Conservation (phyloP, 2,797 vertebrate species). For the Diceros bicornis region DNA sequence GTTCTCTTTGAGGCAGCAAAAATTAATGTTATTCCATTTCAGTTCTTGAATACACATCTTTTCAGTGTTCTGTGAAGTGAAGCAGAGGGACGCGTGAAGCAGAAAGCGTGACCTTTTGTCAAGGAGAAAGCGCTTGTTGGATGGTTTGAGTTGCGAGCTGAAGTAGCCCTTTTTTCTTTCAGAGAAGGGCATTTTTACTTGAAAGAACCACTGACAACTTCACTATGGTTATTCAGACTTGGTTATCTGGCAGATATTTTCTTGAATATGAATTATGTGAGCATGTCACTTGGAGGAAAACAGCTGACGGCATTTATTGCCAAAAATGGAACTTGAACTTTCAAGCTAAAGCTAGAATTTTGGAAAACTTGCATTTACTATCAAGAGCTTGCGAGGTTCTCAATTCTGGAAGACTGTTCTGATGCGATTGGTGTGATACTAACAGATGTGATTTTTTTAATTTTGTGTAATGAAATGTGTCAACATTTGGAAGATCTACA, state of each 20-base stretch:
- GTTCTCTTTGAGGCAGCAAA: background rate
- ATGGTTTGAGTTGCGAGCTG: background rate
- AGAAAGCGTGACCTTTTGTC: background rate
- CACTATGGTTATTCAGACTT: background rate
- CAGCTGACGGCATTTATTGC: background rate
- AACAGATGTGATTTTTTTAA: background rate
- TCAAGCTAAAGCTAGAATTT: background rate
- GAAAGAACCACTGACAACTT: background rate
- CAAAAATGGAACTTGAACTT: constrained; percentile 48
- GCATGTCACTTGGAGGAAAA: background rate
- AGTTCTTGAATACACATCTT: background rate
- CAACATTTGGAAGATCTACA: constrained; percentile 45
- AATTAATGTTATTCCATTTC: background rate
- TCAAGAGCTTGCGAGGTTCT: background rate
- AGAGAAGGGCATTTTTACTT: background rate
- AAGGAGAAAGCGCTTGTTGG: background rate
- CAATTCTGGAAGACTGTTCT: background rate
- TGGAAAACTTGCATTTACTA: background rate
- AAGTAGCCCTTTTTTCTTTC: background rate
- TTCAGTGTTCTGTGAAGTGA: background rate
- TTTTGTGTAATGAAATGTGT: background rate
- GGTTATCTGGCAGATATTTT: background rate
- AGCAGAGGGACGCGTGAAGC: background rate
- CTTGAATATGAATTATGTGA: background rate
- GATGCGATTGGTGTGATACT: background rate